Evolutionary conservation across 2,888 invertebrate genomes (phyloP).

Genomic region (Alcis repandata): DNA sequence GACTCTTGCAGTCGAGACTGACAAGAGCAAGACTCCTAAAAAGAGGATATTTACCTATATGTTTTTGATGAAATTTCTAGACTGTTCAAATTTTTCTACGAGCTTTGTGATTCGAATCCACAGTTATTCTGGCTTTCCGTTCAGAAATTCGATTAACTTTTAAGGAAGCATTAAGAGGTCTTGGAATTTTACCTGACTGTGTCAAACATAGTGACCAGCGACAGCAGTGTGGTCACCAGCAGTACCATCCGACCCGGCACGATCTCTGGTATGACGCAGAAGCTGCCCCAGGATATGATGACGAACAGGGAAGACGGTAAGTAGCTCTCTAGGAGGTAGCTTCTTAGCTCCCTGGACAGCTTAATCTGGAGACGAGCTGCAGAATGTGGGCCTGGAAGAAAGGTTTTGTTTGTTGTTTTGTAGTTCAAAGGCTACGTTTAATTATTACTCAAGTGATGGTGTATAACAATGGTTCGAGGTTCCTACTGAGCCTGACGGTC

Average conservation of each 20-base stretch:
- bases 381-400: slow-evolving; percentile 85
- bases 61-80: too few species aligned
- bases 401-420: slow-evolving; percentile 23
- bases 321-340: slow-evolving; percentile 88
- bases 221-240: slow-evolving; percentile 88
- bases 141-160: too few species aligned
- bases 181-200: slow-evolving; percentile 82
- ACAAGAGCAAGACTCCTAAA: too few species aligned
- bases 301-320: slow-evolving; percentile 88
- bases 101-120: too few species aligned
- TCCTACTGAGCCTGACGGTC: neutral
- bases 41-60: too few species aligned
- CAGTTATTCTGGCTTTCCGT: too few species aligned
- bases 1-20: too few species aligned
- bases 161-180: too few species aligned
- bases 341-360: slow-evolving; percentile 87
- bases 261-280: slow-evolving; percentile 89
- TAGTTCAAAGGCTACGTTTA: neutral
- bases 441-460: slow-evolving; percentile 1
- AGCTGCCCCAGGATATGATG: slow-evolving; percentile 89
- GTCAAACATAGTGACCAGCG: slow-evolving; percentile 89
- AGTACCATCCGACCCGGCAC: slow-evolving; percentile 89
- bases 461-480: neutral
- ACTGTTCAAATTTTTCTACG: too few species aligned
- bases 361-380: slow-evolving; percentile 87